Evolutionary conservation across 2,113 vertebrate genomes (phyloP).

Genomic region (Ranitomeya imitator): DNA sequence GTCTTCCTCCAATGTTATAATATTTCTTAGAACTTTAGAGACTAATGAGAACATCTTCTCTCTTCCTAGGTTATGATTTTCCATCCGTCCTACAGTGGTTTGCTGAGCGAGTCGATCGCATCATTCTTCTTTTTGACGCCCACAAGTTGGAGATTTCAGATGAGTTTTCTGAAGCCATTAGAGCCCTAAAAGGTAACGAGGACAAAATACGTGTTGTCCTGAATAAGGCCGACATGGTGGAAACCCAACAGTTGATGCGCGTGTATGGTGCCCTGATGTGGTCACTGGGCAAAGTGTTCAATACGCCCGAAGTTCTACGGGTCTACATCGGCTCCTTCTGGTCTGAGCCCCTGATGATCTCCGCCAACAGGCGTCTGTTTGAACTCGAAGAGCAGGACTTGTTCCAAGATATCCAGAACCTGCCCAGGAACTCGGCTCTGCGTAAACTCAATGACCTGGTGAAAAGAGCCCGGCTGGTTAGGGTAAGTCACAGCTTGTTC

Average conservation of each 20-base stretch:
- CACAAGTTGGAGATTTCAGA: slow-evolving; percentile 95
- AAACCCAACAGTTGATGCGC: slow-evolving; percentile 92
- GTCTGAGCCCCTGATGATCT: slow-evolving; percentile 85
- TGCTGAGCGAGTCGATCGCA: slow-evolving; percentile 88
- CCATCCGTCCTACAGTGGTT: slow-evolving; percentile 91
- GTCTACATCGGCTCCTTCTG: slow-evolving; percentile 96
- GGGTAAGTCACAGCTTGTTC: slow-evolving; percentile 71
- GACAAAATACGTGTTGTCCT: slow-evolving; percentile 94
- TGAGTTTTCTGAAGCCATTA: slow-evolving; percentile 90
- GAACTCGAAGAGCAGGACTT: slow-evolving; percentile 90
- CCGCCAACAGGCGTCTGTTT: slow-evolving; percentile 85
- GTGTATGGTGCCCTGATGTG: slow-evolving; percentile 95
- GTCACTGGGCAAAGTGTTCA: slow-evolving; percentile 90
- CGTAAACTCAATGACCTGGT: slow-evolving; percentile 92
- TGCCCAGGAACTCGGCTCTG: slow-evolving; percentile 86
- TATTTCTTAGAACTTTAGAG: not conserved
- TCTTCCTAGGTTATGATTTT: slow-evolving; percentile 85
- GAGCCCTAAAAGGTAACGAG: slow-evolving; percentile 87
- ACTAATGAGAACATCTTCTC: not conserved
- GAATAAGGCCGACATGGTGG: slow-evolving; percentile 94
- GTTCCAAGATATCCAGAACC: slow-evolving; percentile 88
- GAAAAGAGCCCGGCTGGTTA: slow-evolving; percentile 85
- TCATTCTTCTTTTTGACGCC: slow-evolving; percentile 91
- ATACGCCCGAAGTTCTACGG: slow-evolving; percentile 88
- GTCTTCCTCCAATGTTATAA: not conserved